Evolutionary conservation across 2,113 vertebrate genomes (phyloP).

Genomic region (Hystrix brachyura): DNA sequence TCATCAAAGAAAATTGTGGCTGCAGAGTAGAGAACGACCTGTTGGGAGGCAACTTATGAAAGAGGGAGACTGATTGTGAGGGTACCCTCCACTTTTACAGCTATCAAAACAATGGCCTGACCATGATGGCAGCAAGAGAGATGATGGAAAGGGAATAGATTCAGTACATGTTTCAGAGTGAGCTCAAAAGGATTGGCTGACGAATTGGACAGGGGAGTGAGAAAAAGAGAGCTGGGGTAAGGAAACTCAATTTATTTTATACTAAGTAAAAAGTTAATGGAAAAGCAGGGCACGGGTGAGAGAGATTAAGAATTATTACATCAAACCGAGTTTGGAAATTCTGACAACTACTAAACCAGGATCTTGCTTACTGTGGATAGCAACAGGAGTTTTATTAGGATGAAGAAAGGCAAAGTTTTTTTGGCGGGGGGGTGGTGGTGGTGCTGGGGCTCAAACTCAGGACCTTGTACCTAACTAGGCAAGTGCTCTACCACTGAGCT

Average conservation of each 20-base stretch:
- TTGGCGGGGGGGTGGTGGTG: too few species aligned
- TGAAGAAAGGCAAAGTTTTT: constrained; percentile 20
- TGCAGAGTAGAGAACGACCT: neutral
- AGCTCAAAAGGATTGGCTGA: neutral
- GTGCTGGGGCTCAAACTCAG: too few species aligned
- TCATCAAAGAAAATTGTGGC: constrained; percentile 30
- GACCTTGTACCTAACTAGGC: too few species aligned
- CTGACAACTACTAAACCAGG: neutral
- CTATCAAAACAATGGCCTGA: neutral
- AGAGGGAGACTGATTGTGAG: neutral
- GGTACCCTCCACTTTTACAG: neutral
- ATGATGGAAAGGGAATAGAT: neutral
- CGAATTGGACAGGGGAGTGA: neutral
- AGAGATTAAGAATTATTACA: constrained; percentile 38
- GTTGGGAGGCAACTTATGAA: neutral
- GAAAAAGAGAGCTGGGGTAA: neutral
- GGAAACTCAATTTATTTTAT: constrained; percentile 20
- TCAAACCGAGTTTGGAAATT: constrained; percentile 26
- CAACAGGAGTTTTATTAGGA: neutral
- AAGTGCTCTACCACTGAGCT: too few species aligned
- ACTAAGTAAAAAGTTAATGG: neutral
- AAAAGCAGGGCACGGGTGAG: neutral
- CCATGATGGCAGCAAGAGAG: neutral
- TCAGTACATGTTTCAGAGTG: constrained; percentile 5
- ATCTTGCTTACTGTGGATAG: constrained; percentile 23